Conservation (phyloP, 2,113 vertebrate genomes). For the Trematomus loennbergii region DNA sequence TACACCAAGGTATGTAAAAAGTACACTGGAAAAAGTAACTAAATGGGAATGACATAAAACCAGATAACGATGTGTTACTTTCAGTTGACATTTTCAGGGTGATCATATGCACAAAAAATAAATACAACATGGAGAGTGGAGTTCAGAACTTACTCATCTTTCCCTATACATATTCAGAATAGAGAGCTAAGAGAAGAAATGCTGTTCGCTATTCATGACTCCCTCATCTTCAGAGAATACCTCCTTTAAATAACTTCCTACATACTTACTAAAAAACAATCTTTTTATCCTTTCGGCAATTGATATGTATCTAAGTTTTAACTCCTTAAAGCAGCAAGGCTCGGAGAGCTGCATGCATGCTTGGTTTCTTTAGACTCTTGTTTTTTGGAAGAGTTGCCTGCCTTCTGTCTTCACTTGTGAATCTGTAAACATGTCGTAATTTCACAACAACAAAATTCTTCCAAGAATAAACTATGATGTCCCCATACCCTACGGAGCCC, state of each 20-base stretch:
- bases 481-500: neutral
- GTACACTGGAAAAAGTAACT: neutral
- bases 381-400: neutral
- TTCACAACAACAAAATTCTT: neutral
- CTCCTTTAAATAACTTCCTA: conserved; percentile 35
- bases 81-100: neutral
- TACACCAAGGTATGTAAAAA: neutral
- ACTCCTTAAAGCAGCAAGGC: neutral
- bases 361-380: neutral
- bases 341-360: neutral
- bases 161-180: conserved; percentile 29
- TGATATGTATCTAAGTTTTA: conserved; percentile 3
- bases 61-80: conserved; percentile 1
- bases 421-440: neutral
- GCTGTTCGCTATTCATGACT: conserved; percentile 15
- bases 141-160: conserved; percentile 8
- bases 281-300: neutral
- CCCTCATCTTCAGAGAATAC: conserved; percentile 12
- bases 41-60: neutral
- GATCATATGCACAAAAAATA: conserved; percentile 25
- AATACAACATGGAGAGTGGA: conserved; percentile 5
- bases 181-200: conserved; percentile 41
- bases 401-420: neutral
- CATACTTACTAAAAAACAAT: neutral
- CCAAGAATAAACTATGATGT: neutral